A percentile compares a stretch with the other conserved stretches of the same genome.
Evolutionary conservation across 2,888 invertebrate species (phyloP).

Genomic region (Trichogramma evanescens): DNA sequence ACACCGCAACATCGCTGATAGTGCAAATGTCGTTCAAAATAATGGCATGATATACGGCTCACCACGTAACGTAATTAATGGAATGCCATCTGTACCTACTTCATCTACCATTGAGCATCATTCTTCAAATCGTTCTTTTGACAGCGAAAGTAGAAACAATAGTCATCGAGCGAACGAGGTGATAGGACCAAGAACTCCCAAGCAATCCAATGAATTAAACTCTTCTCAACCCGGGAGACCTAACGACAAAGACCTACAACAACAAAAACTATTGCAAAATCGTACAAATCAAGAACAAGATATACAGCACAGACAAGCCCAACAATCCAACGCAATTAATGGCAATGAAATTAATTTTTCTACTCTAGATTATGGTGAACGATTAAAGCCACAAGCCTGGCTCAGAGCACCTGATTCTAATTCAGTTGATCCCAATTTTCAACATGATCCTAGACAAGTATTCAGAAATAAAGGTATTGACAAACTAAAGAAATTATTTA

Average conservation of each 20-base stretch:
- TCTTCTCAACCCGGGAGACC: slow-evolving; percentile 16
- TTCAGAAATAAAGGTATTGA: slow-evolving; percentile 32
- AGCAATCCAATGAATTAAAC: slow-evolving; percentile 16
- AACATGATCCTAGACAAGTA: slow-evolving; percentile 26
- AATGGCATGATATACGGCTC: slow-evolving; percentile 34
- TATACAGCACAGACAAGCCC: neutral
- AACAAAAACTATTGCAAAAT: slow-evolving; percentile 8
- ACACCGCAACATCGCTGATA: slow-evolving; percentile 30
- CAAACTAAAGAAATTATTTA: neutral
- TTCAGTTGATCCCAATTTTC: slow-evolving; percentile 13
- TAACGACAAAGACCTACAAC: slow-evolving; percentile 10
- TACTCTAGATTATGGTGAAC: slow-evolving; percentile 21
- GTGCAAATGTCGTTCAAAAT: slow-evolving; percentile 23
- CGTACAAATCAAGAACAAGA: slow-evolving; percentile 3
- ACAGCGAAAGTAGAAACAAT: slow-evolving; percentile 12
- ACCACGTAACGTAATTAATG: slow-evolving; percentile 31
- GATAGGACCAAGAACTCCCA: slow-evolving; percentile 4
- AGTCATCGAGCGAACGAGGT: slow-evolving; percentile 6
- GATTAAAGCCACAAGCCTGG: slow-evolving; percentile 19
- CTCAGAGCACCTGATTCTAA: slow-evolving; percentile 4
- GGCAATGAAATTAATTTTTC: slow-evolving; percentile 12
- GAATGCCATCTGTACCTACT: slow-evolving; percentile 6
- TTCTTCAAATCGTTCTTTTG: slow-evolving; percentile 17
- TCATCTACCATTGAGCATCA: slow-evolving; percentile 8
- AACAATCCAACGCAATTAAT: slow-evolving; percentile 3